phyloP scores from a whole-genome alignment of 2,888 invertebrate genomes.

The Helicoverpa assulta region DNA sequence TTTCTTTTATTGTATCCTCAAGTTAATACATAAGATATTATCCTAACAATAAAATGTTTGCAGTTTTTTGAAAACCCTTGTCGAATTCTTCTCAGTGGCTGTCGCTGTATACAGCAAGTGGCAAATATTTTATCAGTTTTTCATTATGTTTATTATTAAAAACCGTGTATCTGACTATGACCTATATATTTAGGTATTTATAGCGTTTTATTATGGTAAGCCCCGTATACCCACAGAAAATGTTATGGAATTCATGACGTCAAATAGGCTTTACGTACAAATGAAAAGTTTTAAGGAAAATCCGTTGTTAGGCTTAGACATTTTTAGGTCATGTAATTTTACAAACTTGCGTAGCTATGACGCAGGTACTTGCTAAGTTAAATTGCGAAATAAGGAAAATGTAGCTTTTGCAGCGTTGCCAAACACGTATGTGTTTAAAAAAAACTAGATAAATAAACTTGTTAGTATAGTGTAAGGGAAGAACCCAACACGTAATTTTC shows the following conservation, averaged over 20 bases:
- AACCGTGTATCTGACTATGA: too few relatives aligned
- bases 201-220: too few relatives aligned
- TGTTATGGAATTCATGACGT: too few relatives aligned
- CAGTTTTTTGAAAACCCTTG: too few relatives aligned
- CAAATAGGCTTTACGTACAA: neutral
- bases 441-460: neutral
- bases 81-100: too few relatives aligned
- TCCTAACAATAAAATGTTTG: neutral
- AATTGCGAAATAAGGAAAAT: conserved; percentile 31
- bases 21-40: neutral
- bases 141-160: too few relatives aligned
- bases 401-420: conserved; percentile 2
- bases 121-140: too few relatives aligned
- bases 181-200: too few relatives aligned
- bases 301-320: conserved; percentile 1
- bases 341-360: conserved; percentile 6
- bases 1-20: neutral
- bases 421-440: neutral
- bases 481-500: too few relatives aligned
- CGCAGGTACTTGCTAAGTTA: conserved; percentile 4
- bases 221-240: too few relatives aligned
- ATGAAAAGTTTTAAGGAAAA: conserved; percentile 20
- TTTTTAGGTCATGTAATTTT: conserved; percentile 23
- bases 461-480: too few relatives aligned
- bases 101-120: too few relatives aligned